Percentiles rank a stretch among this genome's conserved stretches.
Evolutionary conservation across 2,113 vertebrate genomes (phyloP).

Genomic region (Chinchilla lanigera): DNA sequence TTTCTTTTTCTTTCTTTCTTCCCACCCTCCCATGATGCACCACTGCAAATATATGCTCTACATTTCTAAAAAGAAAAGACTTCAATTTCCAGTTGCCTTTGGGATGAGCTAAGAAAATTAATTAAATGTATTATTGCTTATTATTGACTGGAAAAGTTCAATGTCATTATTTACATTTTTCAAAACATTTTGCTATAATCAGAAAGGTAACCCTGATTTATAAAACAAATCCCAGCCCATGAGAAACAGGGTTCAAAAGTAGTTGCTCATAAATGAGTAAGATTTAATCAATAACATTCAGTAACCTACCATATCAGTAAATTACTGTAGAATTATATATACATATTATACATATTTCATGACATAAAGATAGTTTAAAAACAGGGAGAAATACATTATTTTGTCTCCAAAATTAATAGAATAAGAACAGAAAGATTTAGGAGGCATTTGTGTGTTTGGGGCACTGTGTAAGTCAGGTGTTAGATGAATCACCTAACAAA

Average conservation of each 20-base stretch:
- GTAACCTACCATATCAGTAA: conserved; percentile 40
- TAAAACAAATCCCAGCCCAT: conserved; percentile 34
- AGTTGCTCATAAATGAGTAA: neutral
- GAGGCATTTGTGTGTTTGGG: conserved; percentile 64
- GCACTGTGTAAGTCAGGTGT: conserved; percentile 42
- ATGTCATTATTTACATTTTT: conserved; percentile 34
- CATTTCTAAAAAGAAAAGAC: neutral
- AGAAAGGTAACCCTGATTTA: conserved; percentile 46
- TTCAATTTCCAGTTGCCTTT: conserved; percentile 55
- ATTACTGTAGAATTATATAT: neutral
- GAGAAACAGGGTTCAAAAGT: conserved; percentile 38
- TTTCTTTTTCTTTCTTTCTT: neutral
- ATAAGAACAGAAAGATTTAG: conserved; percentile 46
- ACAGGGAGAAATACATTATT: neutral
- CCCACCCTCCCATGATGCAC: neutral
- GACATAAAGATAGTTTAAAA: conserved; percentile 41
- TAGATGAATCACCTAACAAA: conserved; percentile 76
- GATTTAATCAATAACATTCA: conserved; percentile 14
- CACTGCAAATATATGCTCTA: neutral
- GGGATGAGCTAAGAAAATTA: conserved; percentile 59
- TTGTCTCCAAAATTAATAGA: conserved; percentile 64
- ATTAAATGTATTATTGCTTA: neutral
- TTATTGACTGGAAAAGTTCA: conserved; percentile 48
- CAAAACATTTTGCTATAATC: conserved; percentile 17
- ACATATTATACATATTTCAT: conserved; percentile 27